Percentiles rank a stretch among this genome's conserved stretches.
Conservation (phyloP, 2,888 invertebrate species). For the Xestia sexstrigata region DNA sequence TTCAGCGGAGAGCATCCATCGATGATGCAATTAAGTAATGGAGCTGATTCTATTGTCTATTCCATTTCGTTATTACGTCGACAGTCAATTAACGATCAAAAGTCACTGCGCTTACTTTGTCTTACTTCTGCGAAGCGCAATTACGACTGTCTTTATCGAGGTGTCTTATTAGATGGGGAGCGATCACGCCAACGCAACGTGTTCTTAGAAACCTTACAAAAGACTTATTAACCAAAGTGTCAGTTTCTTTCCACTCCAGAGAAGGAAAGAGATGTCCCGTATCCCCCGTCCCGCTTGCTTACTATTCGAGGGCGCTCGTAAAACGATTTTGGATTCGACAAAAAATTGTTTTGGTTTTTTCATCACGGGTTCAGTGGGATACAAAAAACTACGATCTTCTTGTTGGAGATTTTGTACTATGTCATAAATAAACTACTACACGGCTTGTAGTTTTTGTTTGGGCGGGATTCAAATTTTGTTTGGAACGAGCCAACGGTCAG, state of each 20-base stretch:
- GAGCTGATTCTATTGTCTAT: constrained; percentile 56
- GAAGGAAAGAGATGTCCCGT: constrained; percentile 70
- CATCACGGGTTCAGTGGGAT: constrained; percentile 73
- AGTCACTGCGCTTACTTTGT: constrained; percentile 69
- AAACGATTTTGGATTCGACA: constrained; percentile 85
- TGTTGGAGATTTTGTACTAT: constrained; percentile 84
- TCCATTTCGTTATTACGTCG: constrained; percentile 56
- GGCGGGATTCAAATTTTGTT: constrained; percentile 82
- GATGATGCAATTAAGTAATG: constrained; percentile 50
- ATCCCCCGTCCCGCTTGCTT: constrained; percentile 78
- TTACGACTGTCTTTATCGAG: constrained; percentile 70
- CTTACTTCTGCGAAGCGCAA: constrained; percentile 72
- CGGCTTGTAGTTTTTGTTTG: constrained; percentile 77
- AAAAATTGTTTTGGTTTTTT: constrained; percentile 90
- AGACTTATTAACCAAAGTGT: constrained; percentile 81
- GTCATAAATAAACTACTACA: constrained; percentile 87
- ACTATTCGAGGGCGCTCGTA: constrained; percentile 88
- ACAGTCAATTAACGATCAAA: constrained; percentile 61
- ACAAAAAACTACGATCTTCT: constrained; percentile 80
- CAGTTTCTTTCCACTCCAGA: constrained; percentile 79
- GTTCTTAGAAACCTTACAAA: constrained; percentile 85
- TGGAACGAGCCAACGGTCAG: constrained; percentile 81
- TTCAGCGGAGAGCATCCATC: constrained; percentile 18
- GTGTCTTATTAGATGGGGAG: constrained; percentile 76
- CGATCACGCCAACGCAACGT: constrained; percentile 75